phyloP scores from a whole-genome alignment of 2,888 invertebrate species.

The Trachelus stipa region DNA sequence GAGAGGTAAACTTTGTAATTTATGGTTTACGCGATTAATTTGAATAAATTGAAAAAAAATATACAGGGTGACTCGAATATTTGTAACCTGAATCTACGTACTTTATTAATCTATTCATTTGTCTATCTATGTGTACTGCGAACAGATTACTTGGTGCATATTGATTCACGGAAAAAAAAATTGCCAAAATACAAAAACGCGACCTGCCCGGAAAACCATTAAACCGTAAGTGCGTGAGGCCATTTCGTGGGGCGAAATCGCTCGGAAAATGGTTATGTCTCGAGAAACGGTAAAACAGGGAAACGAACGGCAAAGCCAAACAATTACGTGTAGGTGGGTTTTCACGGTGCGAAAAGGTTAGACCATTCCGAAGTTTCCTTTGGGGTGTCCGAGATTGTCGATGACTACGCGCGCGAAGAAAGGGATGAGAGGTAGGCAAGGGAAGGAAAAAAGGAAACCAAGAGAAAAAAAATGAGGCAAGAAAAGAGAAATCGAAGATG shows the following conservation, averaged over 20 bases:
- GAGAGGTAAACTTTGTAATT: neutral
- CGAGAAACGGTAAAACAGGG: neutral
- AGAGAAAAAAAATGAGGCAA: constrained; percentile 10
- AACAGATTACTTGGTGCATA: neutral
- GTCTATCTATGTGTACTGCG: no score
- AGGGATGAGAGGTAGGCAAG: constrained; percentile 24
- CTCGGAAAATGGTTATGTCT: constrained; percentile 1
- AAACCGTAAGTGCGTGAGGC: neutral
- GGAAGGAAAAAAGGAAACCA: constrained; percentile 34
- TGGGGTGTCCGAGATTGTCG: constrained; percentile 28
- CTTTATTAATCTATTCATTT: neutral
- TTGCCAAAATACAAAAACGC: neutral
- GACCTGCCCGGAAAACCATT: neutral
- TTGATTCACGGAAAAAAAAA: no score
- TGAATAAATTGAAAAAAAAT: neutral
- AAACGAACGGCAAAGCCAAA: neutral
- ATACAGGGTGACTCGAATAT: no score
- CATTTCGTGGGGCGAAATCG: constrained; percentile 2
- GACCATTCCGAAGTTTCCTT: neutral
- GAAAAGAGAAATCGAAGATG: constrained; percentile 9
- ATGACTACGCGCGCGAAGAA: constrained; percentile 39
- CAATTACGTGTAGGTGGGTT: neutral
- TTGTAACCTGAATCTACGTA: neutral
- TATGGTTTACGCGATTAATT: neutral
- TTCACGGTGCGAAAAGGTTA: constrained; percentile 4